Conservation (phyloP, 2,888 invertebrate genomes). For the Rhamphomyia laevipes region DNA sequence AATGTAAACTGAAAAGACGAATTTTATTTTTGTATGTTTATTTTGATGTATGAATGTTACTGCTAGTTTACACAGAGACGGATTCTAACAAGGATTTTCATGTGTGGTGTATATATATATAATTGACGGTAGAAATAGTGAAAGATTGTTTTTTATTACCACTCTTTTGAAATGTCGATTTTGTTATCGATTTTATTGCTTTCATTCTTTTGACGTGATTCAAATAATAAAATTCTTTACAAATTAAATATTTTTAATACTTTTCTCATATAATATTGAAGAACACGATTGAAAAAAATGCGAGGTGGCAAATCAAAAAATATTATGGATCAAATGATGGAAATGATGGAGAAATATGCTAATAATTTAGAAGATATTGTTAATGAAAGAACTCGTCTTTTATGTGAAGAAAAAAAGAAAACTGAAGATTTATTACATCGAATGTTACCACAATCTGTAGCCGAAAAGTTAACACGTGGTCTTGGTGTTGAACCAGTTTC, state of each 20-base stretch:
- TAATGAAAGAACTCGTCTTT: constrained; percentile 75
- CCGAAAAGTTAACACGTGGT: constrained; percentile 74
- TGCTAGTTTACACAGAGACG: no score
- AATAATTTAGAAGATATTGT: constrained; percentile 91
- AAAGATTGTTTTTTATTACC: no score
- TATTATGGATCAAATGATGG: constrained; percentile 96
- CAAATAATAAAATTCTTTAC: neutral
- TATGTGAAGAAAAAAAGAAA: constrained; percentile 87
- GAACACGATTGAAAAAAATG: constrained; percentile 71
- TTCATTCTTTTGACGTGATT: neutral
- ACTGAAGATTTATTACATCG: constrained; percentile 85
- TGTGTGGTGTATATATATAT: no score
- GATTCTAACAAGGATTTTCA: no score
- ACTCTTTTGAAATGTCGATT: no score
- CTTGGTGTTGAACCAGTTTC: constrained; percentile 87
- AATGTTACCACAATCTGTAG: constrained; percentile 91
- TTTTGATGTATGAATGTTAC: no score
- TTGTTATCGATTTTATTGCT: no score
- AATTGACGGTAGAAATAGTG: no score
- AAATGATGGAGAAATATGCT: constrained; percentile 95
- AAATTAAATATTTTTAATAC: neutral
- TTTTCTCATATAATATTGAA: no score
- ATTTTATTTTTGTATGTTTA: no score
- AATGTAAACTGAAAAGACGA: no score
- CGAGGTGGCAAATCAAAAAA: constrained; percentile 75